Conservation (phyloP, 2,888 invertebrate species). For the Dioctria rufipes region DNA sequence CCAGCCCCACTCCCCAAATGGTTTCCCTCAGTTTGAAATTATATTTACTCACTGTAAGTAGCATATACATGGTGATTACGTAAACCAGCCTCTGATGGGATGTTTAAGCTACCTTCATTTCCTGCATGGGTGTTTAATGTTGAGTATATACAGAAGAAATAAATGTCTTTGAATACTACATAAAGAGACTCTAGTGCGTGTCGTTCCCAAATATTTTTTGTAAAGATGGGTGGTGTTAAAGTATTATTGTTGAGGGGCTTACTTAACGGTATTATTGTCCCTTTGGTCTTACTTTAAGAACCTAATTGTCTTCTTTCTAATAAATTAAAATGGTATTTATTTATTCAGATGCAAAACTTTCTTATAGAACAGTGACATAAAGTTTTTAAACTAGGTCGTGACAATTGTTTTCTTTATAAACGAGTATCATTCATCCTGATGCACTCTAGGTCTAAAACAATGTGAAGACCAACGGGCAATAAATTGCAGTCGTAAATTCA, state of each 20-base stretch:
- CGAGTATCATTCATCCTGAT: no score
- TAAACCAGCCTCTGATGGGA: not conserved
- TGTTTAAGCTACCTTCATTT: not conserved
- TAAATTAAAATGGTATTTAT: no score
- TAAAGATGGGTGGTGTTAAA: no score
- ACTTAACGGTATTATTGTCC: no score
- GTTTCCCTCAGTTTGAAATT: conserved; percentile 11
- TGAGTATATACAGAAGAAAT: not conserved
- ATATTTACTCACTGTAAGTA: conserved; percentile 24
- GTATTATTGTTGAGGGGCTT: no score
- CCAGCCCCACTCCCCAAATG: not conserved
- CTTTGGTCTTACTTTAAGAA: not conserved
- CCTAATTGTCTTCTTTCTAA: not conserved
- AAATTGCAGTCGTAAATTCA: conserved; percentile 61
- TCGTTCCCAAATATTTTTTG: no score
- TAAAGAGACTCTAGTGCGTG: not conserved
- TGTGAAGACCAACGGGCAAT: conserved; percentile 39
- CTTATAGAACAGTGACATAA: no score
- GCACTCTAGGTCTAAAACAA: conserved; percentile 3
- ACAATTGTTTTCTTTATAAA: no score
- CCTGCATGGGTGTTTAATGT: not conserved
- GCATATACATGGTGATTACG: conserved; percentile 28
- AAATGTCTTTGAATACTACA: not conserved
- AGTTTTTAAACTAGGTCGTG: no score
- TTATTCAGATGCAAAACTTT: no score